phyloP scores from a whole-genome alignment of 2,888 invertebrate species.

The Choristoneura rosaceana region DNA sequence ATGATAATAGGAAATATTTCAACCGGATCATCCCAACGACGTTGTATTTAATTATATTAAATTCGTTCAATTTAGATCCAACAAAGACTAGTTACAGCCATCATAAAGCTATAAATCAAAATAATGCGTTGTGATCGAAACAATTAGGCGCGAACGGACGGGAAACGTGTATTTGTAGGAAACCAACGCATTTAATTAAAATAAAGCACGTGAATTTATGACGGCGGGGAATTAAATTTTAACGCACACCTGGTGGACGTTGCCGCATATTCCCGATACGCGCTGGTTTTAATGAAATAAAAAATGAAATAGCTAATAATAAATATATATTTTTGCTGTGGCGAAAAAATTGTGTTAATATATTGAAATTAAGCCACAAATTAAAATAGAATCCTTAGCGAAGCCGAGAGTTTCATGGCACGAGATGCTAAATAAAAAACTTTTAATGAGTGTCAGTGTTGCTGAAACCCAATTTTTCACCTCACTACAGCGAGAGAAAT shows the following conservation, averaged over 20 bases:
- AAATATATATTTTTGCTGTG: too few species aligned
- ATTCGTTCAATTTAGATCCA: slow-evolving; percentile 79
- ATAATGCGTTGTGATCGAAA: slow-evolving; percentile 78
- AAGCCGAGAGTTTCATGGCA: too few species aligned
- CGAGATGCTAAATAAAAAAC: too few species aligned
- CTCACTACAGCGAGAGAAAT: too few species aligned
- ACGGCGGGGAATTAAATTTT: slow-evolving; percentile 40
- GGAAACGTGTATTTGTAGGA: slow-evolving; percentile 48
- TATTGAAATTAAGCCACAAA: too few species aligned
- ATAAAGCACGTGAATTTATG: slow-evolving; percentile 51
- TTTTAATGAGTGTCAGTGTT: too few species aligned
- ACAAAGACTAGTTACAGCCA: slow-evolving; percentile 74
- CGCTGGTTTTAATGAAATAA: background rate
- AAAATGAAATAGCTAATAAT: too few species aligned
- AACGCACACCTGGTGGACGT: slow-evolving; percentile 17
- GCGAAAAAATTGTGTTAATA: background rate
- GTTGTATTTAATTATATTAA: slow-evolving; percentile 68
- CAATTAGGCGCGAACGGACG: slow-evolving; percentile 77
- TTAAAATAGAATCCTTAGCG: too few species aligned
- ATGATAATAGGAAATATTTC: background rate
- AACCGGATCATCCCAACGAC: background rate
- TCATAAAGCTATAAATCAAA: slow-evolving; percentile 84
- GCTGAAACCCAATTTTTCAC: too few species aligned
- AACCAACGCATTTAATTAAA: slow-evolving; percentile 52
- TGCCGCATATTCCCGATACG: background rate